Base-by-base conservation (phyloP, 2,888 invertebrate genomes). In the Hofmannophila pseudospretella region DNA sequence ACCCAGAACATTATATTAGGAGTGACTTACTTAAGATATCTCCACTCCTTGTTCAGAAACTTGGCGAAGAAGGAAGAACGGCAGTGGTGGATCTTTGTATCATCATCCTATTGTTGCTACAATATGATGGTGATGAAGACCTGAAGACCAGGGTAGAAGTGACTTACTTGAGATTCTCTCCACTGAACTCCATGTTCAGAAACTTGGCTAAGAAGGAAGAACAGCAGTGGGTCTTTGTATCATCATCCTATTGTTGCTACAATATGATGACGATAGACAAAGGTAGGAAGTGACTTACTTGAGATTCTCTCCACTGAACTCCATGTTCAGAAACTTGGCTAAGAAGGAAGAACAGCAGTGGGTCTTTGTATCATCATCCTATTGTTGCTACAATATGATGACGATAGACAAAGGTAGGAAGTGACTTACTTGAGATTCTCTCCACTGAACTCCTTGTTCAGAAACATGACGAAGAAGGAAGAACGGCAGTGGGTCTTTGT, bases 281-380 rank as follows among this genome's bases (percentile, higher is more conserved):
- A n/a, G n/a, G n/a, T n/a, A n/a, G n/a, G n/a, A 5, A 7, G 16
- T 13, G 7, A 73, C 90, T 88, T 72, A 98, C 96, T 96, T 96
- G 58, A 99, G 90, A 88, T 99, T 99, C 89, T 99, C 99, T 31
- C 96, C 97, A 61, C 98, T 98, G 80, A 99, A 99, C 85, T 99
- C 99, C 77, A 99, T 99, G 67, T 96, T 96, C 32, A 99, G 90
- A 82, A 99, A 99, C 67, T 92, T 93, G 45, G 94, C 93, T 79
- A 99, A 98, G 79, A 99, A 97, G 91, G 16, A 98, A 92, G 7
- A 94, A 90, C 33, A 98, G 95, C 61, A 99, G 92, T 0, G 82
- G 81, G 77, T 98, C 98, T 85, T 96, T 96, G 58, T n/a, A n/a
- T n/a, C n/a, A n/a, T n/a, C n/a, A n/a, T n/a, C n/a, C n/a, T n/a